Evolutionary conservation across 2,797 vertebrate genomes (phyloP).

Genomic region (Morus bassanus): DNA sequence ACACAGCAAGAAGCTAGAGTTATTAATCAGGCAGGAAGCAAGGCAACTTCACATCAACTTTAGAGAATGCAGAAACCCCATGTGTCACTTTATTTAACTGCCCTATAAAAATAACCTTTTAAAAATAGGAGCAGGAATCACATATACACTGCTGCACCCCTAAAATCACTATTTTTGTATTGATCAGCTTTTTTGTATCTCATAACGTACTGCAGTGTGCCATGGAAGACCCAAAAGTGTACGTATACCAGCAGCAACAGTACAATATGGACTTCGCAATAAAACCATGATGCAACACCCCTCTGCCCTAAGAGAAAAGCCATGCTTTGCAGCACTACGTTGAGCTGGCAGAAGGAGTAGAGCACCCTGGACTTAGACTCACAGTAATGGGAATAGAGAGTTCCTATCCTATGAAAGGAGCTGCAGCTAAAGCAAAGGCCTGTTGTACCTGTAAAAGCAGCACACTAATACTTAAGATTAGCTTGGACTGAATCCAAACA

Average conservation of each 20-base stretch:
- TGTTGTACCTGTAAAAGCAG: neutral
- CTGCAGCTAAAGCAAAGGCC: neutral
- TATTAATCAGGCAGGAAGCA: neutral
- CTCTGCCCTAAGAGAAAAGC: neutral
- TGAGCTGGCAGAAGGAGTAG: rapidly evolving
- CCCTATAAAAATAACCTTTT: no score
- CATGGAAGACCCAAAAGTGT: neutral
- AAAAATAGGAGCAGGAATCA: neutral
- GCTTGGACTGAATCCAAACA: neutral
- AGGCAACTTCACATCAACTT: neutral
- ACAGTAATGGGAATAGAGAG: neutral
- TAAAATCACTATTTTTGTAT: neutral
- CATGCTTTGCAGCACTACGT: neutral
- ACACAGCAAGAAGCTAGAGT: neutral
- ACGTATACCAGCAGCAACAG: neutral
- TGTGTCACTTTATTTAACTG: neutral
- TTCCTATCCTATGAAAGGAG: neutral
- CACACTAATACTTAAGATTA: neutral
- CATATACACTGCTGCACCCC: neutral
- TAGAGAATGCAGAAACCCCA: neutral
- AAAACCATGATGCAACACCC: neutral
- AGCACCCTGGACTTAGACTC: neutral
- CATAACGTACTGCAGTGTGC: rapidly evolving
- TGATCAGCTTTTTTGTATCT: neutral
- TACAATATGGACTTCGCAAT: neutral